Evolutionary conservation across 2,113 vertebrate genomes (phyloP).

Genomic region (Gymnocephalus cernua): DNA sequence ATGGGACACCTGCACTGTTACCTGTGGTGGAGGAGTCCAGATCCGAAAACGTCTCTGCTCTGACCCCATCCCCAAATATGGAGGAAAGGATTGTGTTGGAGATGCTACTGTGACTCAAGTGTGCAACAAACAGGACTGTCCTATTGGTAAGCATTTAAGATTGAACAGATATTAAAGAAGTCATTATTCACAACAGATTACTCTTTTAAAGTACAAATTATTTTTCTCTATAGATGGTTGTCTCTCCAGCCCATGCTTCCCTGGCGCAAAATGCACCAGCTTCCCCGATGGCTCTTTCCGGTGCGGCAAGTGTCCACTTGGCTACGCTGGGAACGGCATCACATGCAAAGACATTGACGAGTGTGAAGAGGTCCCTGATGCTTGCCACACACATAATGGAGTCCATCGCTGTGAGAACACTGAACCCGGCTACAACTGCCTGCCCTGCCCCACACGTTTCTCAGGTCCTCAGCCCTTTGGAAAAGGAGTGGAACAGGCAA

Average conservation of each 20-base stretch:
- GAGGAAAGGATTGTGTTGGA: constrained; percentile 93
- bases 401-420: constrained; percentile 95
- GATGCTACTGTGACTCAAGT: constrained; percentile 85
- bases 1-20: constrained; percentile 93
- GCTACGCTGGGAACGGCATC: constrained; percentile 93
- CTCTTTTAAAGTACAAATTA: not conserved
- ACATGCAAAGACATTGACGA: constrained; percentile 94
- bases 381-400: constrained; percentile 91
- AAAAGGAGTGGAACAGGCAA: constrained; percentile 90
- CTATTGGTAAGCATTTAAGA: constrained; percentile 76
- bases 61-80: constrained; percentile 91
- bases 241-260: constrained; percentile 96
- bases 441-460: constrained; percentile 93
- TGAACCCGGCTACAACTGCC: constrained; percentile 95
- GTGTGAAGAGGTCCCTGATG: constrained; percentile 93
- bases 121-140: constrained; percentile 88
- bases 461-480: constrained; percentile 94
- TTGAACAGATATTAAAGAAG: not conserved
- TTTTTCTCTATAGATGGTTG: constrained; percentile 89
- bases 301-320: constrained; percentile 92
- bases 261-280: constrained; percentile 90
- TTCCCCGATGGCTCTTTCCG: constrained; percentile 94
- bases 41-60: constrained; percentile 92
- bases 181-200: not conserved
- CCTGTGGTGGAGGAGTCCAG: constrained; percentile 93